Conservation (phyloP, 2,797 vertebrate species). For the Chaenodraco wilsoni region DNA sequence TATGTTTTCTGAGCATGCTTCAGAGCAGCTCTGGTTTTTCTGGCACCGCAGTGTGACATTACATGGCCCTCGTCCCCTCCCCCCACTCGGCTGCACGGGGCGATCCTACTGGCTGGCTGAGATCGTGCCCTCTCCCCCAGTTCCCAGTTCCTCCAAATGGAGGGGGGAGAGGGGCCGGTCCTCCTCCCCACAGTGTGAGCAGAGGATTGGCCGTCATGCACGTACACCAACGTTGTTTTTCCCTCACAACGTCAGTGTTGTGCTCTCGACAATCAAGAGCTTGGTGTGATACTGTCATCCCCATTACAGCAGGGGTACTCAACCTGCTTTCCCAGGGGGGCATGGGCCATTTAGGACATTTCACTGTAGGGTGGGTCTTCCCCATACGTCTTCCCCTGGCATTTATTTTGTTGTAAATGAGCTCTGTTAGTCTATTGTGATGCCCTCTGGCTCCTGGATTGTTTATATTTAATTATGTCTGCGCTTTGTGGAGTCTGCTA, state of each 20-base stretch:
- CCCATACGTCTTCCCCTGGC: no score
- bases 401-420: no score
- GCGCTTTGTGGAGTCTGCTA: background rate
- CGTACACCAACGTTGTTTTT: conserved; percentile 5
- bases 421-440: no score
- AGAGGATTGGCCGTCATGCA: conserved; percentile 34
- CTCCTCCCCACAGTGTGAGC: conserved; percentile 31
- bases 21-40: conserved; percentile 50
- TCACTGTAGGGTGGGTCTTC: no score
- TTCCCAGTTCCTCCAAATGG: conserved; percentile 61
- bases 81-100: conserved; percentile 56
- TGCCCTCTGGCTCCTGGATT: no score
- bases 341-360: no score
- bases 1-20: conserved; percentile 22
- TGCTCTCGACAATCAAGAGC: background rate
- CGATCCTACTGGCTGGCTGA: conserved; percentile 65
- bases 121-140: conserved; percentile 74
- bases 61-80: conserved; percentile 59
- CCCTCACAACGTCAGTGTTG: background rate
- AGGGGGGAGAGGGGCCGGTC: conserved; percentile 37
- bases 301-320: background rate
- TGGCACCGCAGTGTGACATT: conserved; percentile 72
- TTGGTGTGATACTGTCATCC: background rate
- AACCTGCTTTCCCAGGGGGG: no score
- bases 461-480: background rate